These are phyloP conservation scores for Sebastiscus tertius DNA, from an alignment of 2,797 vertebrate species.

Conservation along the genomic window DNA sequence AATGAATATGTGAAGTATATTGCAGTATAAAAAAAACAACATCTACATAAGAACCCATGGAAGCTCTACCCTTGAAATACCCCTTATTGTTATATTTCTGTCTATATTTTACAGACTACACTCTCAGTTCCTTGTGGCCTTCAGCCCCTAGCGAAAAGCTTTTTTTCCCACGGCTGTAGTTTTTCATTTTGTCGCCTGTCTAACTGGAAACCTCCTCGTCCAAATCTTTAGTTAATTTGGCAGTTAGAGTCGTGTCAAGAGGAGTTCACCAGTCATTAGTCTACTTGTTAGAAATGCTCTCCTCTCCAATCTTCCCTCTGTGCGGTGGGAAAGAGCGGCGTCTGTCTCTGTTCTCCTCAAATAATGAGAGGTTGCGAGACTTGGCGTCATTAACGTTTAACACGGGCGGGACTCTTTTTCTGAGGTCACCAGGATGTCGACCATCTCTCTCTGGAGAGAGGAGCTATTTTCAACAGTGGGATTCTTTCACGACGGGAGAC, in stretches of 20 bases:
- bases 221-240: conserved; percentile 49
- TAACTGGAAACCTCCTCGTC: conserved; percentile 35
- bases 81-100: neutral
- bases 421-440: conserved; percentile 33
- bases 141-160: neutral
- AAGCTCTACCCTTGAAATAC: neutral
- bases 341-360: conserved; percentile 38
- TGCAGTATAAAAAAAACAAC: neutral
- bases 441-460: neutral
- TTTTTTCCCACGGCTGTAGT: conserved; percentile 27
- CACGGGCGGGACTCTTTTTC: conserved; percentile 30
- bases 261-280: conserved; percentile 61
- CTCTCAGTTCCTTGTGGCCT: neutral
- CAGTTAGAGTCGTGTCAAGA: conserved; percentile 24
- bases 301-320: conserved; percentile 40
- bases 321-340: conserved; percentile 21
- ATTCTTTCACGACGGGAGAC: conserved; percentile 12
- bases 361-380: conserved; percentile 63
- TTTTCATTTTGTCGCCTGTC: conserved; percentile 15
- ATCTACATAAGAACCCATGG: neutral
- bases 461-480: conserved; percentile 30
- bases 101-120: neutral
- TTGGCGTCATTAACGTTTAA: conserved; percentile 42
- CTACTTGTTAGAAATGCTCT: conserved; percentile 35
- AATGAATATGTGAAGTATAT: neutral